These are phyloP conservation scores for Ceratina australensis DNA, from an alignment of 1,140 invertebrate genomes.

Conservation along the genomic window DNA sequence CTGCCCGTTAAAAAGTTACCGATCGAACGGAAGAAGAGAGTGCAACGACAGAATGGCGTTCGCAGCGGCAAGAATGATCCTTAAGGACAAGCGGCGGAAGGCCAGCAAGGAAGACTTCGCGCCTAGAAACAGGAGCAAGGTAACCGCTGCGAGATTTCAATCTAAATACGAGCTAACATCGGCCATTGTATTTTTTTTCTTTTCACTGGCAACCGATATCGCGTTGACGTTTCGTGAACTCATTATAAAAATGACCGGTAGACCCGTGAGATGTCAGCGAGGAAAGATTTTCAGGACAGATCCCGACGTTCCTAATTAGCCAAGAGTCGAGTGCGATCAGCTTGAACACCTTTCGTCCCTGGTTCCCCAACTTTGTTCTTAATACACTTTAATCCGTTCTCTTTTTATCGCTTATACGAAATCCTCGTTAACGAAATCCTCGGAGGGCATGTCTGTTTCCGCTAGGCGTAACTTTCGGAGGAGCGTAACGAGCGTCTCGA, in stretches of 20 bases:
- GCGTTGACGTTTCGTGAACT: too few species aligned
- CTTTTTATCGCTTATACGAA: background rate
- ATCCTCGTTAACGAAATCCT: background rate
- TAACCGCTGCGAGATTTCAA: conserved; percentile 75
- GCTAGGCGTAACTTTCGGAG: background rate
- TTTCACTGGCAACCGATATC: background rate
- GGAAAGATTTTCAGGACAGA: background rate
- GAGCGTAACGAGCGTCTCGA: background rate
- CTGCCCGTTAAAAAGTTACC: background rate
- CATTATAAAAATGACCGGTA: too few species aligned
- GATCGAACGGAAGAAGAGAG: conserved; percentile 1
- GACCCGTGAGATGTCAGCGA: too few species aligned
- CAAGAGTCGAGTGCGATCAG: background rate
- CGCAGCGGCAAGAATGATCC: conserved; percentile 89
- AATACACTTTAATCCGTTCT: background rate
- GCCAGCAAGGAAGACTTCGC: conserved; percentile 88
- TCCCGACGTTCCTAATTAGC: background rate
- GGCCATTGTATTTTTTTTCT: background rate
- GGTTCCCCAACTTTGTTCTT: background rate
- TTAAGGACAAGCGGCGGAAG: conserved; percentile 89
- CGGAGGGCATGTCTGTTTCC: background rate
- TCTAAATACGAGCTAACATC: background rate
- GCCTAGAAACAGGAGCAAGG: conserved; percentile 88
- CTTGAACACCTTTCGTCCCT: background rate
- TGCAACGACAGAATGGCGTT: conserved; percentile 84